Base-by-base conservation (phyloP, 2,113 vertebrate species). In the Cichladusa arquata region DNA sequence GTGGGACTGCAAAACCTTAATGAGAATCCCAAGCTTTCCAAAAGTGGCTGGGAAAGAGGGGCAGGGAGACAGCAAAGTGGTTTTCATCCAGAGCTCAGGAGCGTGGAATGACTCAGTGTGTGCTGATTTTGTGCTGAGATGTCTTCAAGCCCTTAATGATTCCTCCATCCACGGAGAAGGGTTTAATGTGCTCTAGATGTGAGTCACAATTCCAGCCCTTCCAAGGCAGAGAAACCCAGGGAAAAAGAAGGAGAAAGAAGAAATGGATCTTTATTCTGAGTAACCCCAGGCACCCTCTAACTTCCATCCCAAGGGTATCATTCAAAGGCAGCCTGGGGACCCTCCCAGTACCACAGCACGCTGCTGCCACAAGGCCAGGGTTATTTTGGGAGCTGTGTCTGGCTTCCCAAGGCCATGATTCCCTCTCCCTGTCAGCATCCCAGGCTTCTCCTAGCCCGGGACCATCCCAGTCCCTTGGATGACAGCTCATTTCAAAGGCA, bases 401-500 rank as follows among this genome's bases (percentile, higher is more conserved):
- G 2, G 0, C 34, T 92, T 86, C 79, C 1, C 11, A 91, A 81
- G 54, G 62, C 72, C 34, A 3, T 4, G 42, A 33, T 70, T 40
- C 28, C 42, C 34, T 11, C 61, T 0, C 6, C 72, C 58, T 50
- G 24, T 71, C 76, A 80, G 71, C 51, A 62, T 73, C 74, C 51
- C 25, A 17, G 11, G 38, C 86, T 90, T 31, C 69, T 72, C 77
- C 57, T 31, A 89, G 76, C 79, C 69, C 3, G 4, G 88, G 78
- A 84, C 58, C 66, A 65, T 89, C 69, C 80, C 16, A 3, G 56
- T 70, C 71, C 76, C 48, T 96, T 10, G 90, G 77, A 82, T 65
- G 57, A 86, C 82, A 86, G 4, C 80, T 95, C 90, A 91, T 95
- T 94, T 88, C 83, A 79, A 86, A 96, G 83, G 90, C 95, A 95